Evolutionary conservation across 2,888 invertebrate species (phyloP).

Genomic region (Linnaemya tessellans): DNA sequence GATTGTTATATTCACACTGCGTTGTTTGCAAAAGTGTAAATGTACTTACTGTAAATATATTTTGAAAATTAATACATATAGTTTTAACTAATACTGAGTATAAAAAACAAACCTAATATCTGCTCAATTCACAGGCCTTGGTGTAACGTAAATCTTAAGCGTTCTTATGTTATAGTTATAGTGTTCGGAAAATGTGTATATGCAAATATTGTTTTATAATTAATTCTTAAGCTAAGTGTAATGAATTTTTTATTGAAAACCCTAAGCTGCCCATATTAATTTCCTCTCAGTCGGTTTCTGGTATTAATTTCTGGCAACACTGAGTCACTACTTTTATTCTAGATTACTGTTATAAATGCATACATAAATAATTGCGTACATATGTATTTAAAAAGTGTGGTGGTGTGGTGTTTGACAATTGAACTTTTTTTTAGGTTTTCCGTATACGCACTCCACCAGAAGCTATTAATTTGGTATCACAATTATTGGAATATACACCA

Average conservation of each 20-base stretch:
- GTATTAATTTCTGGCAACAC: background rate
- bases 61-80: no score
- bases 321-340: background rate
- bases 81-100: no score
- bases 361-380: background rate
- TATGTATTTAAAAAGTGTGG: no score
- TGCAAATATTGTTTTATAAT: no score
- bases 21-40: no score
- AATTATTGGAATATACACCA: conserved; percentile 98
- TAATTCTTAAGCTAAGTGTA: background rate
- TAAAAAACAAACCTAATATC: no score
- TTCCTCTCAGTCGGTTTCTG: background rate
- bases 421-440: conserved; percentile 90
- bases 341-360: background rate
- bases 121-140: no score
- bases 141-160: no score
- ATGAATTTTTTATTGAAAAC: background rate
- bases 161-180: no score
- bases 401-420: conserved; percentile 13
- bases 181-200: no score
- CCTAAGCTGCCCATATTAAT: background rate
- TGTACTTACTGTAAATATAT: no score
- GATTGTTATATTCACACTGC: no score
- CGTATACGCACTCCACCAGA: conserved; percentile 95
- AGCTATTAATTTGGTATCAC: conserved; percentile 95